Evolutionary conservation across 1,140 invertebrate genomes (phyloP).

Genomic region (Drosophila azteca): DNA sequence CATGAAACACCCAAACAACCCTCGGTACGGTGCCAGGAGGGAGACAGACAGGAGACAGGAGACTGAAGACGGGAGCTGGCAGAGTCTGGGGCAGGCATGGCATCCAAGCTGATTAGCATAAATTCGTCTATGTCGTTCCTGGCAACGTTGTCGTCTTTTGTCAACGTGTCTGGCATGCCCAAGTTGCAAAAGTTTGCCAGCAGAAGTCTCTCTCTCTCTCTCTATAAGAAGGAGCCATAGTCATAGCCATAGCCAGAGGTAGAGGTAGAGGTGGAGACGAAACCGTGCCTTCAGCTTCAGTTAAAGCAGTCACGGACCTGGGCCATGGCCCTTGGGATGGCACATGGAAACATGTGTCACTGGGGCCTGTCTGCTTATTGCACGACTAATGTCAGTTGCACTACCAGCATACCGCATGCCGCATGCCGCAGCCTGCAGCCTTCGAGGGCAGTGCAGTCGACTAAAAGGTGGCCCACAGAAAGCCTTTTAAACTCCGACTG

Average conservation of each 20-base stretch:
- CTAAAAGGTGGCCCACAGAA: slow-evolving; percentile 71
- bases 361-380: slow-evolving; percentile 78
- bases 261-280: slow-evolving; percentile 1
- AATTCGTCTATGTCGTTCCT: slow-evolving; percentile 77
- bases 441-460: slow-evolving; percentile 48
- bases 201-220: background rate
- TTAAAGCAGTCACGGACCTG: slow-evolving; percentile 50
- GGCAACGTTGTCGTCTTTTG: slow-evolving; percentile 76
- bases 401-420: background rate
- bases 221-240: no score
- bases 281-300: slow-evolving; percentile 5
- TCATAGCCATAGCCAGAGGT: no score
- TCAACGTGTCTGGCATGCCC: slow-evolving; percentile 79
- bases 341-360: slow-evolving; percentile 77
- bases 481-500: slow-evolving; percentile 67
- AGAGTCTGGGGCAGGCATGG: slow-evolving; percentile 25
- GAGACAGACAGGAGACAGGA: slow-evolving; percentile 11
- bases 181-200: slow-evolving; percentile 67
- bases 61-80: background rate
- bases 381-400: slow-evolving; percentile 81
- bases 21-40: slow-evolving; percentile 37
- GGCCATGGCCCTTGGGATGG: slow-evolving; percentile 42
- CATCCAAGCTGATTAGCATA: slow-evolving; percentile 79
- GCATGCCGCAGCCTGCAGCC: no score
- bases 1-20: slow-evolving; percentile 48